phyloP scores from a whole-genome alignment of 2,113 vertebrate genomes.

The Cephalopholis sonnerati region DNA sequence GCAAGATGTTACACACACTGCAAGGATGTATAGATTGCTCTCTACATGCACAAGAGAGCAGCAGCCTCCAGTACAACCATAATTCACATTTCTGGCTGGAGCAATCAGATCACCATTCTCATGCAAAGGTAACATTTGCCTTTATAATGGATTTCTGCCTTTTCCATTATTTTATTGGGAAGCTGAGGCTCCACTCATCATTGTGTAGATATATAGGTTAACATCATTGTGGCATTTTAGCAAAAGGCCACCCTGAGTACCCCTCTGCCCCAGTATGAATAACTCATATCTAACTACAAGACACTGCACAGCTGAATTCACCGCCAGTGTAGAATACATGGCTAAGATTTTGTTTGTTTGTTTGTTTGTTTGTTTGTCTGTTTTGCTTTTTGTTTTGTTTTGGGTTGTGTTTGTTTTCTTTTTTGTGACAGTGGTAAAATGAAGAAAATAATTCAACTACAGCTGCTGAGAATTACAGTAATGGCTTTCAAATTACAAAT shows the following conservation, averaged over 20 bases:
- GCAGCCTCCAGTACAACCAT: conserved; percentile 55
- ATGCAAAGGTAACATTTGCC: conserved; percentile 89
- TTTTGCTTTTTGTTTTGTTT: too few species aligned
- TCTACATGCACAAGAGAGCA: conserved; percentile 55
- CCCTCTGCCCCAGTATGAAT: conserved; percentile 74
- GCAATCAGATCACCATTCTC: conserved; percentile 72
- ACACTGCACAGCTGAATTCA: conserved; percentile 25
- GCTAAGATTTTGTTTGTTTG: neutral
- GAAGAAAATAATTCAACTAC: neutral
- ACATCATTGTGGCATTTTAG: conserved; percentile 86
- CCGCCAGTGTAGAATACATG: neutral
- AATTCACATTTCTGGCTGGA: conserved; percentile 67
- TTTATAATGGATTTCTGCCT: conserved; percentile 81
- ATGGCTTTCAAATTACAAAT: neutral
- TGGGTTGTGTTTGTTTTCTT: neutral
- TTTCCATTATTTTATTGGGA: conserved; percentile 79
- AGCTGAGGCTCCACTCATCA: conserved; percentile 72
- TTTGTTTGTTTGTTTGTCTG: too few species aligned
- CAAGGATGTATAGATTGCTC: conserved; percentile 54
- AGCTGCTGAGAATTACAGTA: neutral
- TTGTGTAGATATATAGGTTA: conserved; percentile 84
- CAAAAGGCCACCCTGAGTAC: conserved; percentile 83
- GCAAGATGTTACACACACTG: conserved; percentile 49
- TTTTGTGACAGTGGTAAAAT: neutral
- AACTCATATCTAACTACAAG: conserved; percentile 79